These are phyloP conservation scores for Perccottus glenii DNA, from an alignment of 2,113 vertebrate species.

Conservation along the genomic window DNA sequence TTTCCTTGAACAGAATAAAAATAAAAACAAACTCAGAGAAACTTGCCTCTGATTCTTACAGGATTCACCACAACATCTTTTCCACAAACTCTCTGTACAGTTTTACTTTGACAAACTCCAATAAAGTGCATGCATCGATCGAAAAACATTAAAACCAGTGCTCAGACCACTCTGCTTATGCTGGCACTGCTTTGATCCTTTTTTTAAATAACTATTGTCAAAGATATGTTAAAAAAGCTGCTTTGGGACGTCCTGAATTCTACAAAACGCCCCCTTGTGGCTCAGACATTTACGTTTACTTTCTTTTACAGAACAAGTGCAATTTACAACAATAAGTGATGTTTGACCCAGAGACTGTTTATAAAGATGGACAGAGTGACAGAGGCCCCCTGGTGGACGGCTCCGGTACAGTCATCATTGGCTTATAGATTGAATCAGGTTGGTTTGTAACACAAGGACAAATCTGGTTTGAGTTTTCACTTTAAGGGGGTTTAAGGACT, in stretches of 20 bases:
- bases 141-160: conserved; percentile 24
- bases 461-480: too few relatives aligned
- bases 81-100: conserved; percentile 52
- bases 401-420: too few relatives aligned
- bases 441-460: too few relatives aligned
- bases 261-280: conserved; percentile 38
- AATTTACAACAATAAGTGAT: conserved; percentile 83
- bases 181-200: conserved; percentile 37
- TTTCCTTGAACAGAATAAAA: background rate
- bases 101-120: conserved; percentile 60
- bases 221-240: conserved; percentile 14
- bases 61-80: conserved; percentile 28
- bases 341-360: conserved; percentile 1
- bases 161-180: background rate
- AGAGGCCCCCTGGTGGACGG: too few relatives aligned
- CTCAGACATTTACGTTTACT: conserved; percentile 47
- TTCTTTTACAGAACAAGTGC: conserved; percentile 54
- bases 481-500: too few relatives aligned
- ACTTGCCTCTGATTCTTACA: background rate
- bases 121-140: conserved; percentile 75
- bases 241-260: conserved; percentile 46
- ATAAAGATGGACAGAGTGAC: too few relatives aligned
- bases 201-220: conserved; percentile 43
- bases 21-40: background rate
- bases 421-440: too few relatives aligned